Evolutionary conservation across 2,888 invertebrate species (phyloP), one percentile per base, ranked within the genome.

Genomic region (Drosophila falleni): DNA sequence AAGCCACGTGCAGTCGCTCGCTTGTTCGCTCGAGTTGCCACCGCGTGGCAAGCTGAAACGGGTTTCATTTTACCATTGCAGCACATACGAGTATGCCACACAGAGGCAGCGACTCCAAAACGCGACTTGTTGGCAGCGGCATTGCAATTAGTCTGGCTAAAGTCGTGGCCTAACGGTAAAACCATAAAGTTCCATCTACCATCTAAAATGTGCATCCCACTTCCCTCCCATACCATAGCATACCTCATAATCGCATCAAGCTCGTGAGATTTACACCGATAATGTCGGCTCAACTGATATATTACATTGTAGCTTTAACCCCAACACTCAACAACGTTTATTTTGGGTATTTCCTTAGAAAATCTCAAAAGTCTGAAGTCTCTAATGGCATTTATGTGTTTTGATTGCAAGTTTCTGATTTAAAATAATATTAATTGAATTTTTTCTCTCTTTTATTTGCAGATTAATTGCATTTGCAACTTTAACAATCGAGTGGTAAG

Each of bases 151-250:
- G 86, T 87, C 78, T 81, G 87, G 87, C 85, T 80, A 80, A 87
- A 87, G 89, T 87, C 86, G 89, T 87, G 86, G 86, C 71, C 89
- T 89, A 87, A 89, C 86, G 89, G 86, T 89, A 78, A 74, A 67
- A 81, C 56, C 69, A 70, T 82, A 74, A 62, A 41, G 51, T 68
- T 50, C 55, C 49, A 61, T 60, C 65, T 62, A 41, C 47, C 41
- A 54, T 55, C 63, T 37, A 13, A 35, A 23, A 49, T 39, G 47
- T 23, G 23, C 35, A 50, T 23, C 19, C 47, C 19, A 54, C 26
- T 49, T 16, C 55, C 53, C 42, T 35, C 35, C 35, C 39, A 31
- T 9, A 31, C 10, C 15, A 13, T 8, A 26, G 8, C 49, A 13
- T 19, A 19, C 79, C 86, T 68, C 71, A 50, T 77, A 88, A 85